Evolutionary conservation across 2,888 invertebrate species (phyloP).

Genomic region (Helobdella robusta): DNA sequence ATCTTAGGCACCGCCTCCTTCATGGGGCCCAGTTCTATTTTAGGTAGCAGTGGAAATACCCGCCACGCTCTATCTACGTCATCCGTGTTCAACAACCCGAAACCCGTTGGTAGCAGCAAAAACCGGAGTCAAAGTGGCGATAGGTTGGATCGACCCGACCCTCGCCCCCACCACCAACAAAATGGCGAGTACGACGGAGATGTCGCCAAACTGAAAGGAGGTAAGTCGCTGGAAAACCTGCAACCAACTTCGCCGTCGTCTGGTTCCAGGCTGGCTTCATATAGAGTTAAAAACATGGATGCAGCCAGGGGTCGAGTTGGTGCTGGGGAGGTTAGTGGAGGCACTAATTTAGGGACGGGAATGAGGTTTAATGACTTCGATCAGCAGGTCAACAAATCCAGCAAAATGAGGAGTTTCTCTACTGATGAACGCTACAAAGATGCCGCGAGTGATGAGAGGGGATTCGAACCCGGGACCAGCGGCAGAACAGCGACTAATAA

Average conservation of each 20-base stretch:
- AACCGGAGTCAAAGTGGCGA: constrained; percentile 24
- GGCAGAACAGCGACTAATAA: too few species aligned
- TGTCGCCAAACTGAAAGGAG: background rate
- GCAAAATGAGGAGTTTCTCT: too few species aligned
- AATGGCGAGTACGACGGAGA: background rate
- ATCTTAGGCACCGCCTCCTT: constrained; percentile 2
- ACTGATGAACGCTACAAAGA: constrained; percentile 1
- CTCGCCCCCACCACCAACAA: too few species aligned
- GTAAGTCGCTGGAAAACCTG: constrained; percentile 15
- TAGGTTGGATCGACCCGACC: background rate
- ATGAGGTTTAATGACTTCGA: background rate
- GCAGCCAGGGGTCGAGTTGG: background rate
- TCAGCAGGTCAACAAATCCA: background rate
- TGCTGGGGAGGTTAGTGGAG: background rate
- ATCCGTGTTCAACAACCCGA: background rate
- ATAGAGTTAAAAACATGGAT: too few species aligned
- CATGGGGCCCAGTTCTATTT: background rate
- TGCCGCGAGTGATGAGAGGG: background rate
- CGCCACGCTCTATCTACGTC: background rate
- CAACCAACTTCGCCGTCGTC: constrained; percentile 17
- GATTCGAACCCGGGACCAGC: background rate
- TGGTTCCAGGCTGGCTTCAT: constrained; percentile 12
- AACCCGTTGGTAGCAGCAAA: constrained; percentile 7
- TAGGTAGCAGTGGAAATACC: constrained; percentile 10
- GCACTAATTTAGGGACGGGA: background rate